A percentile compares a stretch with the other conserved stretches of the same genome.
Conservation (phyloP, 2,888 invertebrate species). For the Pristionchus japonicus region DNA sequence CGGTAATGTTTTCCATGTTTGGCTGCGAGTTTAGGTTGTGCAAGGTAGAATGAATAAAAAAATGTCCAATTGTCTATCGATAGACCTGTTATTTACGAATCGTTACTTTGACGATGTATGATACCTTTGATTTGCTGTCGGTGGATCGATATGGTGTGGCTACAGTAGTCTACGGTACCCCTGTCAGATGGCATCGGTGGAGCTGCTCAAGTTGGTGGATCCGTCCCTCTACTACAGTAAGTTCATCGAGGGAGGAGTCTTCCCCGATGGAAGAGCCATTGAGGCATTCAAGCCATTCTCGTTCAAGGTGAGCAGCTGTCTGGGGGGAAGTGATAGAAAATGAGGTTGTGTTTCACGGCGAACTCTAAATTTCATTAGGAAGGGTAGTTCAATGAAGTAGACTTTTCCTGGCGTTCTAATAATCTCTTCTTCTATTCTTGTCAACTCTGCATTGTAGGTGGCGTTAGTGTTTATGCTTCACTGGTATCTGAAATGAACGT, state of each 20-base stretch:
- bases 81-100: neutral
- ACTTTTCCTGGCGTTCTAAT: too few species aligned
- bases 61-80: neutral
- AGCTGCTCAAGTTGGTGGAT: constrained; percentile 47
- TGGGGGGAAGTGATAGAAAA: neutral
- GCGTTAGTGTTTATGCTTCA: too few species aligned
- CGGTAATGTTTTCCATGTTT: neutral
- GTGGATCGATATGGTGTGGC: neutral
- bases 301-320: constrained; percentile 40
- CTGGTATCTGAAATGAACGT: too few species aligned
- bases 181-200: constrained; percentile 42
- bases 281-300: constrained; percentile 46
- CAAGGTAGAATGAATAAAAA: constrained; percentile 1
- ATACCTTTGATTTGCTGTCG: neutral
- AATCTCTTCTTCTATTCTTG: too few species aligned
- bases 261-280: constrained; percentile 46
- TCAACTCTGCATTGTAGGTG: neutral
- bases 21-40: neutral
- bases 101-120: neutral
- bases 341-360: too few species aligned
- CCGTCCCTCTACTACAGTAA: constrained; percentile 45
- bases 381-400: too few species aligned
- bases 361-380: too few species aligned
- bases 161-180: too few species aligned
- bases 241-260: constrained; percentile 44